These are phyloP conservation scores for Microhierax caerulescens DNA, from an alignment of 2,797 vertebrate genomes.

Conservation along the genomic window DNA sequence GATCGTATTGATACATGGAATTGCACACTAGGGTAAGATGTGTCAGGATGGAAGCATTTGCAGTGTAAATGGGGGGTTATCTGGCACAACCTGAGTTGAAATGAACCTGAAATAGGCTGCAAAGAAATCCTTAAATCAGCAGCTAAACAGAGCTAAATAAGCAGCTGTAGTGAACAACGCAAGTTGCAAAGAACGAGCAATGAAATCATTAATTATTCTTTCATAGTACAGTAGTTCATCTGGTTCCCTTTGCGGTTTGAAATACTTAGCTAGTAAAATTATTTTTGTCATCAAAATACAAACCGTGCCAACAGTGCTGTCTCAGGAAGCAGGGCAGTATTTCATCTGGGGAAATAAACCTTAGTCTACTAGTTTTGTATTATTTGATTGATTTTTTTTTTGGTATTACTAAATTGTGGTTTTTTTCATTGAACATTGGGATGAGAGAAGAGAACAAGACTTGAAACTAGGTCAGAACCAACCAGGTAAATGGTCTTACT, in stretches of 20 bases:
- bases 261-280: constrained; percentile 3
- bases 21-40: not conserved
- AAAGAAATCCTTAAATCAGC: constrained; percentile 13
- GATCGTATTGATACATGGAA: not conserved
- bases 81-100: not conserved
- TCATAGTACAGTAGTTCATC: not conserved
- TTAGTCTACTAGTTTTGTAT: not conserved
- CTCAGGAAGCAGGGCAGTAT: not conserved
- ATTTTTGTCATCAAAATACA: constrained; percentile 9
- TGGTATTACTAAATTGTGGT: not conserved
- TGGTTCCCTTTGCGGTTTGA: not conserved
- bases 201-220: constrained; percentile 27
- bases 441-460: not conserved
- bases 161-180: not conserved
- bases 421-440: not conserved
- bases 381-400: constrained; percentile 10
- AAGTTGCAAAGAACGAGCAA: not conserved
- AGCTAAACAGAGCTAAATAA: not conserved
- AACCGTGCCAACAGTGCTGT: not conserved
- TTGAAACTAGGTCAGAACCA: not conserved
- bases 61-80: not conserved
- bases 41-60: not conserved
- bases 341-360: constrained; percentile 1
- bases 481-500: not conserved
- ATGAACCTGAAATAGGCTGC: not conserved